A percentile compares a stretch with the other conserved stretches of the same genome.
These are phyloP conservation scores for Sardinella longiceps DNA, from an alignment of 2,797 vertebrate species.

Conservation along the genomic window DNA sequence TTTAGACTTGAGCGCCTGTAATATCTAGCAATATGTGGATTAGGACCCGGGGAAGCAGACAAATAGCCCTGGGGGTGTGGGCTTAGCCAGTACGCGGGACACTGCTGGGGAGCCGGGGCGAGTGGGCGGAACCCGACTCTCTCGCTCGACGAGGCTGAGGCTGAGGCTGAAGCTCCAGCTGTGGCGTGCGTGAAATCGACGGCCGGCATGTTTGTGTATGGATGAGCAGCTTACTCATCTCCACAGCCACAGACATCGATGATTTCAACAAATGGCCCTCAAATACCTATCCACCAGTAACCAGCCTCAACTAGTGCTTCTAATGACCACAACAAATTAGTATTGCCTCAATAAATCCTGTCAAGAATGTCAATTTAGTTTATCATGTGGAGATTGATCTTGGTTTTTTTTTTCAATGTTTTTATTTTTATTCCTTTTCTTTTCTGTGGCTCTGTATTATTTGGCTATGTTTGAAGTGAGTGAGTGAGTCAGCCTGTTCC, in stretches of 20 bases:
- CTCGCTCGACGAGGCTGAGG: slow-evolving; percentile 1
- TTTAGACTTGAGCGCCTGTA: slow-evolving; percentile 35
- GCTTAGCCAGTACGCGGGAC: slow-evolving; percentile 44
- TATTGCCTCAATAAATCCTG: slow-evolving; percentile 36
- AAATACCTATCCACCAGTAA: not conserved
- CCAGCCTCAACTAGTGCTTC: not conserved
- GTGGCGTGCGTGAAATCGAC: slow-evolving; percentile 70
- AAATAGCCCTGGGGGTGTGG: slow-evolving; percentile 47
- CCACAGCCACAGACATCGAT: not conserved
- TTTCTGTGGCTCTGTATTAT: slow-evolving; percentile 45
- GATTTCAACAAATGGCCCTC: not conserved
- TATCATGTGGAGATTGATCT: slow-evolving; percentile 8
- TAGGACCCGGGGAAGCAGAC: slow-evolving; percentile 27
- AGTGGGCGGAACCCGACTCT: slow-evolving; percentile 69
- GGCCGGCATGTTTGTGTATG: slow-evolving; percentile 62
- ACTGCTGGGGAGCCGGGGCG: slow-evolving; percentile 67
- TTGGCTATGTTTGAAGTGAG: slow-evolving; percentile 45
- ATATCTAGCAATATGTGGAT: slow-evolving; percentile 29
- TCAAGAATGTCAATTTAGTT: not conserved
- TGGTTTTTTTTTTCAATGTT: not conserved
- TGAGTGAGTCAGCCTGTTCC: slow-evolving; percentile 36
- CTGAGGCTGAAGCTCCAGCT: slow-evolving; percentile 72
- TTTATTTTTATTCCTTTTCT: slow-evolving; percentile 28
- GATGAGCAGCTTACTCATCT: slow-evolving; percentile 43
- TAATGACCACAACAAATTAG: not conserved